Percentiles rank a stretch among this genome's conserved stretches.
These are phyloP conservation scores for Scortum barcoo DNA, from an alignment of 2,113 vertebrate species.

Conservation along the genomic window DNA sequence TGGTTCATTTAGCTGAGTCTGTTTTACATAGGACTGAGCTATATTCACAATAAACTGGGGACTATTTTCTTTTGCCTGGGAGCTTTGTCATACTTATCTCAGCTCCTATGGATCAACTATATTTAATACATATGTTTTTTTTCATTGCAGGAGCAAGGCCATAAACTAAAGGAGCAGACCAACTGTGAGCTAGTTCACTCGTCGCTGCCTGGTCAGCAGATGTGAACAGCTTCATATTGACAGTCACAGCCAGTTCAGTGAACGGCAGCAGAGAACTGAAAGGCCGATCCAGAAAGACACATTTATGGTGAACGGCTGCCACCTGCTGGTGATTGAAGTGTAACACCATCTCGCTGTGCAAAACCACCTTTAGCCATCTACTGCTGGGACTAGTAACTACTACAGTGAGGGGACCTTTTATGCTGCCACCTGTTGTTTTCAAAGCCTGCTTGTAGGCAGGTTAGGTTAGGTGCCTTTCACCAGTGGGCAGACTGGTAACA, in stretches of 20 bases:
- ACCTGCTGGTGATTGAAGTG: slow-evolving; percentile 58
- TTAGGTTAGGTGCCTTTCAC: not conserved
- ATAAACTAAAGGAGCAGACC: not conserved
- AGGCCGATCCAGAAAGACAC: not conserved
- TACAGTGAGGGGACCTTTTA: not conserved
- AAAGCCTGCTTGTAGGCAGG: too few species aligned
- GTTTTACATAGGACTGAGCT: not conserved
- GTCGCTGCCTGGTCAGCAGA: slow-evolving; percentile 10
- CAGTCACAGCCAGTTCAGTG: not conserved
- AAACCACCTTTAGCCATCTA: not conserved
- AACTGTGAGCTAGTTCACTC: not conserved
- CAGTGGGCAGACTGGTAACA: not conserved
- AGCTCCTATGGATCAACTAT: not conserved
- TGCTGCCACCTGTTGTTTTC: not conserved
- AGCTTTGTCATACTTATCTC: not conserved
- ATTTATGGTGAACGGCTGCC: slow-evolving; percentile 48
- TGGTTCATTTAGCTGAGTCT: not conserved
- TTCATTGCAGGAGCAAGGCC: not conserved
- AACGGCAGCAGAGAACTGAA: not conserved
- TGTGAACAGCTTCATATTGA: slow-evolving; percentile 7
- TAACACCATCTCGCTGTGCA: not conserved
- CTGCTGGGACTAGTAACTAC: not conserved
- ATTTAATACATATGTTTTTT: not conserved
- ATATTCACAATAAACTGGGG: not conserved
- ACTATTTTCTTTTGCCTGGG: not conserved